Conservation (phyloP, 2,888 invertebrate species). For the Drosophila paramelanica region DNA sequence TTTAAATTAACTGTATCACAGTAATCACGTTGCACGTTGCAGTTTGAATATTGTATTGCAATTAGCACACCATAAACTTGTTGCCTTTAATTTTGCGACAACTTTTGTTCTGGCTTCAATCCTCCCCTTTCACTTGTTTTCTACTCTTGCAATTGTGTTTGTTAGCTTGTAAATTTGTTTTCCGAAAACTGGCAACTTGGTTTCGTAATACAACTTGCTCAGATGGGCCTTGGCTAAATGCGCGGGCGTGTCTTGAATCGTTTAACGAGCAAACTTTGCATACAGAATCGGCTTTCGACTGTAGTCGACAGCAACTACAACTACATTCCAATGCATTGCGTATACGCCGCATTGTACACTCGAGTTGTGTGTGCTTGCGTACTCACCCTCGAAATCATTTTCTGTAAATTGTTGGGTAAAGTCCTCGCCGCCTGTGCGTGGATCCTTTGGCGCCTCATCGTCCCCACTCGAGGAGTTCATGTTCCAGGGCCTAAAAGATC, state of each 20-base stretch:
- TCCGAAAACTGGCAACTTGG: constrained; percentile 7
- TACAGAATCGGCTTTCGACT: constrained; percentile 2
- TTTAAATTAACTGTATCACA: background rate
- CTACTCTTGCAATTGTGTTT: constrained; percentile 9
- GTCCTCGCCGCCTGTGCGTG: constrained; percentile 91
- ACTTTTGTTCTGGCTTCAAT: background rate
- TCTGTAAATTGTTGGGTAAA: constrained; percentile 92
- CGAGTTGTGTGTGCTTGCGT: constrained; percentile 1
- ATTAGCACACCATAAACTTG: constrained; percentile 13
- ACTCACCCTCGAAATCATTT: constrained; percentile 94
- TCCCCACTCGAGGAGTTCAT: constrained; percentile 87
- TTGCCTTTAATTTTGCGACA: background rate
- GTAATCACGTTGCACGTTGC: background rate
- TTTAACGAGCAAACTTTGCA: constrained; percentile 13
- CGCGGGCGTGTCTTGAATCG: constrained; percentile 27
- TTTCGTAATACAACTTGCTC: constrained; percentile 22
- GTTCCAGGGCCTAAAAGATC: constrained; percentile 86
- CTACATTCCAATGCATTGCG: constrained; percentile 36
- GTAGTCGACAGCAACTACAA: too few species aligned
- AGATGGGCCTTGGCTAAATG: constrained; percentile 5
- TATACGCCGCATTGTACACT: constrained; percentile 42
- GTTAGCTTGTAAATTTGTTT: constrained; percentile 14
- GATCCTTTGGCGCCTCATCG: constrained; percentile 95
- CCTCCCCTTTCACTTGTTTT: background rate
- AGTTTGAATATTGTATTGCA: background rate